Conservation (phyloP, 2,888 invertebrate genomes). For the Phalera bucephala region DNA sequence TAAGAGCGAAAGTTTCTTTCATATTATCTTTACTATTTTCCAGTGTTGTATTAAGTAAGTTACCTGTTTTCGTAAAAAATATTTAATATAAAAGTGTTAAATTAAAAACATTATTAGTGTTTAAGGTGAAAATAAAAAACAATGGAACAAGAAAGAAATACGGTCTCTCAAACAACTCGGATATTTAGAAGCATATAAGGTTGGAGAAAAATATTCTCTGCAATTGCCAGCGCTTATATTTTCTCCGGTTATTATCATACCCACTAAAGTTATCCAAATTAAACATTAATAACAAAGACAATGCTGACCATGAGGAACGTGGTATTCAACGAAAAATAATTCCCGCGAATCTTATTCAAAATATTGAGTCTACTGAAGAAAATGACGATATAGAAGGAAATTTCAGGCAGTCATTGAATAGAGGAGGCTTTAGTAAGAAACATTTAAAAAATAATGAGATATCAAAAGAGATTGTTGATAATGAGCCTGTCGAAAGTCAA, state of each 20-base stretch:
- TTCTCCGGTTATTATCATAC: conserved; percentile 18
- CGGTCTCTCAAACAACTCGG: conserved; percentile 4
- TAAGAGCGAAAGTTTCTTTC: conserved; percentile 43
- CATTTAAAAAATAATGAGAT: not conserved
- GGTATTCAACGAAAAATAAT: conserved; percentile 1
- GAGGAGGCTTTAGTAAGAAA: not conserved
- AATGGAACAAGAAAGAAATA: conserved; percentile 1
- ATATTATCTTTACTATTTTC: conserved; percentile 5
- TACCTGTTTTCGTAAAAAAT: not conserved
- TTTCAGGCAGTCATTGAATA: conserved; percentile 1
- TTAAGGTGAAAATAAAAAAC: conserved; percentile 18
- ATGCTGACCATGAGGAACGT: too few relatives aligned
- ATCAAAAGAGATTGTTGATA: not conserved
- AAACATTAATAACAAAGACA: not conserved
- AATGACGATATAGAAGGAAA: not conserved
- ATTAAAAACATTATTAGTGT: conserved; percentile 12
- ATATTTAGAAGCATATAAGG: conserved; percentile 6
- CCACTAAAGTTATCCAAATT: conserved; percentile 1
- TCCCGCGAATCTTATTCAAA: conserved; percentile 2
- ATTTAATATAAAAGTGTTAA: too few relatives aligned
- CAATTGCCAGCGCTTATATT: conserved; percentile 17
- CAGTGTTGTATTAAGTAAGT: conserved; percentile 19
- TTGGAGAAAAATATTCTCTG: conserved; percentile 1
- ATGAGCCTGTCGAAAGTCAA: not conserved
- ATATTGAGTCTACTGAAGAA: not conserved